Evolutionary conservation across 2,888 invertebrate species (phyloP), one percentile per base, ranked within the genome.

Genomic region (Eumacrocentrus americanus): DNA sequence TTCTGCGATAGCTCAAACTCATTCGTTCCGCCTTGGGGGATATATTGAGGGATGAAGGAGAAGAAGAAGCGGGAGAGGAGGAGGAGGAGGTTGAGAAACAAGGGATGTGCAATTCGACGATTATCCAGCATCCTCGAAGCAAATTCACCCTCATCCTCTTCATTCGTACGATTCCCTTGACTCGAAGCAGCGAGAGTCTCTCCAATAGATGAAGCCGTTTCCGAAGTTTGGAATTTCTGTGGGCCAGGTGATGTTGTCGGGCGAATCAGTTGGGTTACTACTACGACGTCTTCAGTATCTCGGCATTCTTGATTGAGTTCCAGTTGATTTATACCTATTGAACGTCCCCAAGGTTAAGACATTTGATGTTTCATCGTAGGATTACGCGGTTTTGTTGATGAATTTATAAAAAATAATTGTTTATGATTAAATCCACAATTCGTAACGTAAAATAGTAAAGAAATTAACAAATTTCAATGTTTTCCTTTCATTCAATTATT

Each of bases 31-130:
- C 44, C 11, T 53, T n/a, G n/a, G 14, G 48, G 46, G 57, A 64
- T 57, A 34, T 9, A 12, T 3, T 57, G 61, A 62, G 63, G 65
- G 62, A 66, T 60, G 66, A 60, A 67, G 66, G 54, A 58, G 42
- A 38, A 34, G 54, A n/a, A 16, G 16, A 23, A 9, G 47, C 14
- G 40, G 44, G 52, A 52, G 60, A 53, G 55, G 62, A 62, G 59
- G 61, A 66, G 63, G 66, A 69, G 64, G 63, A n/a, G n/a, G n/a
- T n/a, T n/a, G n/a, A n/a, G 38, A 34, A 46, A 47, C 40, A 40
- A 20, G 42, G 53, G 3, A 3, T 42, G 57, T 29, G 42, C 40
- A 60, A 44, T n/a, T 0, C 12, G n/a, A 5, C 37, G 37, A 62
- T 61, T 61, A 18, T 50, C 35, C 18, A 44, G 34, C 40, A 25